Evolutionary conservation across 1,140 invertebrate species (phyloP).

Genomic region (Zaprionus inermis): DNA sequence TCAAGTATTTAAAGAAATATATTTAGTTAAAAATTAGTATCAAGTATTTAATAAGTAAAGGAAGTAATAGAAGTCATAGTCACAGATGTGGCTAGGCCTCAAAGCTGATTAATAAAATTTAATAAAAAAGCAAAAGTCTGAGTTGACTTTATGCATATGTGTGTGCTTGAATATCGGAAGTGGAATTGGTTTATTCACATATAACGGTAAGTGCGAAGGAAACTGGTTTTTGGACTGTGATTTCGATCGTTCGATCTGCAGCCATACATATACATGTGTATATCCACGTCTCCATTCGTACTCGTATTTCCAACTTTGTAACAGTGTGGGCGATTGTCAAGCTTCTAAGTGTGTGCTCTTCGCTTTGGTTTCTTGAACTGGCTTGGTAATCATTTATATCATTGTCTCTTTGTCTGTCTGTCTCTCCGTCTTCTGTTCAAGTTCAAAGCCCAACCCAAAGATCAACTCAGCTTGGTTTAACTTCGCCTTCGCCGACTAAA

Average conservation of each 20-base stretch:
- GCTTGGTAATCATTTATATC: conserved; percentile 22
- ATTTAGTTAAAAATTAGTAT: too few species aligned
- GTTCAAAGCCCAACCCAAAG: conserved; percentile 77
- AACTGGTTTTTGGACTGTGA: conserved; percentile 66
- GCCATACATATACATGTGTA: background rate
- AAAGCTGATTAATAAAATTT: conserved; percentile 3
- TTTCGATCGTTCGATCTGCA: conserved; percentile 7
- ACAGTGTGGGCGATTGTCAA: conserved; percentile 59
- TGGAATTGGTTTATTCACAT: conserved; percentile 53
- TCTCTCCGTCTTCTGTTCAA: conserved; percentile 51
- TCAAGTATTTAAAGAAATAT: too few species aligned
- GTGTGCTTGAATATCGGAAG: conserved; percentile 56
- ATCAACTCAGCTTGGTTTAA: conserved; percentile 14
- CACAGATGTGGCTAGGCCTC: conserved; percentile 35
- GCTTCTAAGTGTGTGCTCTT: conserved; percentile 51
- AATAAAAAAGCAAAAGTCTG: conserved; percentile 22
- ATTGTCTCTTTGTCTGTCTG: conserved; percentile 6
- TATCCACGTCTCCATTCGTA: conserved; percentile 1
- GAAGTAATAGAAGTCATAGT: conserved; percentile 48
- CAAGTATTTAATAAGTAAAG: background rate
- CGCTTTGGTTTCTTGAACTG: conserved; percentile 61
- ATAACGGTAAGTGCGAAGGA: conserved; percentile 68
- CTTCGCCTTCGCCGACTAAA: conserved; percentile 11
- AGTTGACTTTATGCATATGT: background rate
- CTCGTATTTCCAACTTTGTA: conserved; percentile 3